Evolutionary conservation across 2,113 vertebrate genomes (phyloP).

Genomic region (Heptranchias perlo): DNA sequence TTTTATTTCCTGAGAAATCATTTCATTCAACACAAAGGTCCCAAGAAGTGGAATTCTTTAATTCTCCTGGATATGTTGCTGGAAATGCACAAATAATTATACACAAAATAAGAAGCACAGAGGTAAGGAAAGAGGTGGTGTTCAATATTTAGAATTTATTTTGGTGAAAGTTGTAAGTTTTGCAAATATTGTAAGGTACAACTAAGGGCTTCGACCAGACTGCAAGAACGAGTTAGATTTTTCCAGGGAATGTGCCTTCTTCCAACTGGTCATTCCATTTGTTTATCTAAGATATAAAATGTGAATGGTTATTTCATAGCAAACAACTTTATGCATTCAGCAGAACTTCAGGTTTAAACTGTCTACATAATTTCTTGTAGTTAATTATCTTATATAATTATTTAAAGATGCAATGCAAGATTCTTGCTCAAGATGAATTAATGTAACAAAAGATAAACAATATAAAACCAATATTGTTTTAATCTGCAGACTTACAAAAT

Average conservation of each 20-base stretch:
- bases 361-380: background rate
- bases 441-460: background rate
- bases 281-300: background rate
- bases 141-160: conserved; percentile 24
- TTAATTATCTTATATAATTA: background rate
- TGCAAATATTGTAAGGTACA: background rate
- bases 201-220: background rate
- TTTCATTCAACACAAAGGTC: background rate
- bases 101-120: background rate
- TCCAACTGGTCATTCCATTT: conserved; percentile 34
- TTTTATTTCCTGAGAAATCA: background rate
- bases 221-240: background rate
- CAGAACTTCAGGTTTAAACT: background rate
- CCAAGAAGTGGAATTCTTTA: background rate
- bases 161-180: background rate
- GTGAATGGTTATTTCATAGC: background rate
- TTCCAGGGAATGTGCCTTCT: conserved; percentile 30
- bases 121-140: too few relatives aligned
- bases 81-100: background rate
- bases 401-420: background rate
- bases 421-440: background rate
- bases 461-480: background rate
- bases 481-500: background rate
- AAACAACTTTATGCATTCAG: background rate
- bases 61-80: background rate